phyloP scores from a whole-genome alignment of 1,140 invertebrate species.

The Acyrthosiphon pisum region DNA sequence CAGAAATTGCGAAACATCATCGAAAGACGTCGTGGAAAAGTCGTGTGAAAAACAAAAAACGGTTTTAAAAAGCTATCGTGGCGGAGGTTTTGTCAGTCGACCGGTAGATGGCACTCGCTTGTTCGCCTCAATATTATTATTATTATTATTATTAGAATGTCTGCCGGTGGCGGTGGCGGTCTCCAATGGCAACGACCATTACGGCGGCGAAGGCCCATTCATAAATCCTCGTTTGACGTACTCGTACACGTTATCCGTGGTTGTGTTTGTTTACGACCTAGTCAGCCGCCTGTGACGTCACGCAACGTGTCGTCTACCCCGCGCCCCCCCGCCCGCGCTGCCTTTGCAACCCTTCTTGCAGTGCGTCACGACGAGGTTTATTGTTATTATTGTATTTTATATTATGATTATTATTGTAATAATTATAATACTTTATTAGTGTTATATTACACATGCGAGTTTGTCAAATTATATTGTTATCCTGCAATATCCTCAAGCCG shows the following conservation, averaged over 20 bases:
- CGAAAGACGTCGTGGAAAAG: neutral
- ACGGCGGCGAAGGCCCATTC: constrained; percentile 41
- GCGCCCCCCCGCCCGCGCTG: neutral
- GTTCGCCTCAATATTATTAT: neutral
- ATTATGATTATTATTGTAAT: neutral
- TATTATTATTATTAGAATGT: neutral
- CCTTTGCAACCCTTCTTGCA: neutral
- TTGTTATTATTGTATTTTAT: neutral
- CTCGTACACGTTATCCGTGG: constrained; percentile 52
- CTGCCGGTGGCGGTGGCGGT: neutral
- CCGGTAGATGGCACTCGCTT: constrained; percentile 44
- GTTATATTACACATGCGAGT: too few relatives aligned
- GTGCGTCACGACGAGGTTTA: neutral
- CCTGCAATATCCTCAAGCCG: neutral
- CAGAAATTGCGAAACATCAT: neutral
- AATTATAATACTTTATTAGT: neutral
- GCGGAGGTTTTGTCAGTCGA: neutral
- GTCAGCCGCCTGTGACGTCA: constrained; percentile 45
- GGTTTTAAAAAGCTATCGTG: neutral
- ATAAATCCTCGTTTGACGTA: constrained; percentile 56
- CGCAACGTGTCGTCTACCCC: constrained; percentile 34
- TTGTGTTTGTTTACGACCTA: constrained; percentile 57
- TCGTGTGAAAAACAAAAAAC: neutral
- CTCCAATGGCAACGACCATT: constrained; percentile 16
- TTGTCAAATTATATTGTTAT: neutral